Conservation (phyloP, 2,113 vertebrate genomes). For the Archilochus colubris region DNA sequence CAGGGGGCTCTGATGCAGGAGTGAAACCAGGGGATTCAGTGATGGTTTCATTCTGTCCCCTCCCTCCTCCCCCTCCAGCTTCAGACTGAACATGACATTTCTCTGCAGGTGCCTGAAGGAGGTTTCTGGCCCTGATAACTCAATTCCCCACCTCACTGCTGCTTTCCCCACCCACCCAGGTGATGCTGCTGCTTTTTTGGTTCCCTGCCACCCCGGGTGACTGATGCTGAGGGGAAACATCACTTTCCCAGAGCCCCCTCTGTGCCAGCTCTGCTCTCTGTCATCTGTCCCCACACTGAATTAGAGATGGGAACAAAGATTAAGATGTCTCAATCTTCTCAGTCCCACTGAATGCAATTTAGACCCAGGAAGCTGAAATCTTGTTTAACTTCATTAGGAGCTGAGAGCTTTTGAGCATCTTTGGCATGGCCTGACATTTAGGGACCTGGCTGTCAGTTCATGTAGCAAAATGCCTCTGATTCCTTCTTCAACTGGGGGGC, state of each 20-base stretch:
- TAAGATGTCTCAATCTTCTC: background rate
- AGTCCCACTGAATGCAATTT: background rate
- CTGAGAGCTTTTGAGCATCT: background rate
- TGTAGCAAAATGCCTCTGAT: background rate
- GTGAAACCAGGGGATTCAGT: background rate
- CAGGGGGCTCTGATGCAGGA: background rate
- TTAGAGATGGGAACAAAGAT: background rate
- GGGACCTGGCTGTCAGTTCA: background rate
- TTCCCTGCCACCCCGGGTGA: fast-evolving
- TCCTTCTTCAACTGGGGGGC: background rate
- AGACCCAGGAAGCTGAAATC: background rate
- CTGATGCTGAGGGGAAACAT: background rate
- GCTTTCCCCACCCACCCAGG: background rate
- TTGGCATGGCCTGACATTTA: background rate
- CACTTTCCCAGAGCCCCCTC: background rate
- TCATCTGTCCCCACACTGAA: background rate
- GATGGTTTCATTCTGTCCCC: background rate
- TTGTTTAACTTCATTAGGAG: background rate
- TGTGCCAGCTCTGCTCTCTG: background rate
- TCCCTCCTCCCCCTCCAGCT: background rate
- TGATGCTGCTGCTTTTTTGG: background rate
- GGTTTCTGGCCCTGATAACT: background rate
- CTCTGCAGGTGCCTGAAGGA: background rate
- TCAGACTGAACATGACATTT: background rate
- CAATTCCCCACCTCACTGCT: background rate